Percentiles rank a stretch among this genome's conserved stretches.
These are phyloP conservation scores for Prietella phreatophila DNA, from an alignment of 2,113 vertebrate species.

Conservation along the genomic window DNA sequence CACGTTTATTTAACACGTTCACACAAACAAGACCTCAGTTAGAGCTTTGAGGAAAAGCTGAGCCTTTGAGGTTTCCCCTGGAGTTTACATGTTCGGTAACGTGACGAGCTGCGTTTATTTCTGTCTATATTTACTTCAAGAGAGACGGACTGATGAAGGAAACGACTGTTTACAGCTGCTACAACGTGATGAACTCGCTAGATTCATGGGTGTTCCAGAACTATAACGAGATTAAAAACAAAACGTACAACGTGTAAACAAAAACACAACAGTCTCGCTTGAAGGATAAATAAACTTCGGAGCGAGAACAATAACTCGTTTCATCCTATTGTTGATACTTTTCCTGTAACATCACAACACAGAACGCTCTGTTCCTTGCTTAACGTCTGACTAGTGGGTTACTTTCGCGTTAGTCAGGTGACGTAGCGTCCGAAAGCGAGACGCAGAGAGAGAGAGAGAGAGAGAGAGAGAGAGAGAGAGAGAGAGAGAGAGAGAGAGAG, in stretches of 20 bases:
- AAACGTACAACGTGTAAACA: neutral
- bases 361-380: neutral
- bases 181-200: neutral
- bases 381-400: neutral
- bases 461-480: neutral
- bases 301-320: neutral
- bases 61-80: neutral
- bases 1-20: neutral
- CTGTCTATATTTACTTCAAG: neutral
- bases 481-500: too few relatives aligned
- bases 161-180: neutral
- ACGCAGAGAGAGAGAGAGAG: neutral
- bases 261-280: neutral
- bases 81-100: neutral
- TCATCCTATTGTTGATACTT: neutral
- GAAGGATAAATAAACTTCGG: neutral
- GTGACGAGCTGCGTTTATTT: neutral
- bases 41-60: neutral
- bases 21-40: neutral
- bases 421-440: too few relatives aligned
- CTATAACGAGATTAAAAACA: neutral
- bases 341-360: neutral
- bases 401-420: too few relatives aligned
- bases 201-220: neutral
- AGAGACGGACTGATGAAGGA: neutral